Base-by-base conservation (phyloP, 2,797 vertebrate genomes). In the Atherinosoma microstoma region DNA sequence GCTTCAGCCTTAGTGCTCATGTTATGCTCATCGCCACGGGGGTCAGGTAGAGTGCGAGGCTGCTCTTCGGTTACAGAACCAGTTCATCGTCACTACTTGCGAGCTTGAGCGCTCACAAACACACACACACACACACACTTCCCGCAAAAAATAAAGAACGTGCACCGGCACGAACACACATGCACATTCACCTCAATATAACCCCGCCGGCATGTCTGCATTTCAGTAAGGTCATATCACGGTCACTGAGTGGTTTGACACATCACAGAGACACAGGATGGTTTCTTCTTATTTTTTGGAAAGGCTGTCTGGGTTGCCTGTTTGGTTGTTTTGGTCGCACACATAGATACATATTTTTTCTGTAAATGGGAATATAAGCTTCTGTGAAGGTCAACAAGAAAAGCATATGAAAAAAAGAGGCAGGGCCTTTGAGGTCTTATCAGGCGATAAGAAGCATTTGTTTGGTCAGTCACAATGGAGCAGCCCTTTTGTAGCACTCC, bases 31-130 rank as follows among this genome's bases (percentile, higher is more conserved):
- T 81, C 73, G 63, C 84, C 7, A 53, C 66, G 27, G 89, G 84
- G 93, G 85, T 92, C 89, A 91, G 34, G 57, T 11, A 87, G 73
- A 93, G 91, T 91, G 85, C 89, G 85, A 68, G 80, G 74, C 74
- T 79, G 85, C 70, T 81, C 70, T 58, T 79, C 71, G 2, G 78
- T 86, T 90, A 89, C 56, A 22, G 75, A 64, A 85, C 86, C 73
- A 45, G 83, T 81, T 82, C 74, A 70, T 47, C 36, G 24, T 58
- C 42, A 60, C 73, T 65, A 60, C 83, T 75, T 9, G 40, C 40
- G 35, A 76, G 62, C 47, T 30, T 42, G 56, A 9, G 65, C 32
- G 12, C 70, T 54, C 60, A 58, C n/a, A 22, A n/a, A 49, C 47
- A 22, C 7, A 49, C 47, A 30, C 35, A 57, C 56, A 30, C 35